Evolutionary conservation across 2,797 vertebrate genomes (phyloP).

Genomic region (Remorina albescens): DNA sequence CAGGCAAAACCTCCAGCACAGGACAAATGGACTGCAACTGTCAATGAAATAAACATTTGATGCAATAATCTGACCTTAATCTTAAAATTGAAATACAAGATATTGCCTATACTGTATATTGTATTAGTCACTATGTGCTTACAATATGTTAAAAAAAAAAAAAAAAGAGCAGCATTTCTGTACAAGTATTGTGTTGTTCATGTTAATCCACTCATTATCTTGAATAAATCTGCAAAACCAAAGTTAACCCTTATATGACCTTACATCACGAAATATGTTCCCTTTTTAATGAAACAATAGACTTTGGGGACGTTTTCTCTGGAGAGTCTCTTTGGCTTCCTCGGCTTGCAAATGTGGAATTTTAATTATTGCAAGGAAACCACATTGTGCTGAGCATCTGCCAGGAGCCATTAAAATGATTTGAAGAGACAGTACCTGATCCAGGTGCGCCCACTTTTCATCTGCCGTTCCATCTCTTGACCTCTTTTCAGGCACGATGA

Average conservation of each 20-base stretch:
- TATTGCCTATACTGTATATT: background rate
- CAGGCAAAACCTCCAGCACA: slow-evolving; percentile 5
- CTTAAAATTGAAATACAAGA: slow-evolving; percentile 1
- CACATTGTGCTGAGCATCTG: slow-evolving; percentile 18
- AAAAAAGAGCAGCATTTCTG: too few relatives aligned
- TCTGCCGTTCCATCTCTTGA: slow-evolving; percentile 51
- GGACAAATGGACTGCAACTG: background rate
- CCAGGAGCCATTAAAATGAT: slow-evolving; percentile 21
- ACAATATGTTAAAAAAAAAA: background rate
- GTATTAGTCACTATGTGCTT: background rate
- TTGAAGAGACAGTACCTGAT: slow-evolving; percentile 84
- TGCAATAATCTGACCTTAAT: background rate
- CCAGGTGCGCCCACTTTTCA: slow-evolving; percentile 85
- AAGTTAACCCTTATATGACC: slow-evolving; percentile 5
- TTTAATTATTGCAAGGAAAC: slow-evolving; percentile 48
- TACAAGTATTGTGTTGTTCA: background rate
- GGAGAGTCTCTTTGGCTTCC: slow-evolving; percentile 22
- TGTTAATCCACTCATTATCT: background rate
- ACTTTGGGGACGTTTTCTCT: slow-evolving; percentile 34
- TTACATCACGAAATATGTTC: slow-evolving; percentile 8
- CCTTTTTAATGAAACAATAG: slow-evolving; percentile 26
- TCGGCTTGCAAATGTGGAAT: slow-evolving; percentile 3
- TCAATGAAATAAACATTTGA: slow-evolving; percentile 3
- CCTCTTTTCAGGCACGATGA: slow-evolving; percentile 87
- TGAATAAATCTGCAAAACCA: background rate